phyloP scores from a whole-genome alignment of 30 jellyfish, hydroid and myxozoan genomes.

The Aurelia aurita complex sp. Pacific region DNA sequence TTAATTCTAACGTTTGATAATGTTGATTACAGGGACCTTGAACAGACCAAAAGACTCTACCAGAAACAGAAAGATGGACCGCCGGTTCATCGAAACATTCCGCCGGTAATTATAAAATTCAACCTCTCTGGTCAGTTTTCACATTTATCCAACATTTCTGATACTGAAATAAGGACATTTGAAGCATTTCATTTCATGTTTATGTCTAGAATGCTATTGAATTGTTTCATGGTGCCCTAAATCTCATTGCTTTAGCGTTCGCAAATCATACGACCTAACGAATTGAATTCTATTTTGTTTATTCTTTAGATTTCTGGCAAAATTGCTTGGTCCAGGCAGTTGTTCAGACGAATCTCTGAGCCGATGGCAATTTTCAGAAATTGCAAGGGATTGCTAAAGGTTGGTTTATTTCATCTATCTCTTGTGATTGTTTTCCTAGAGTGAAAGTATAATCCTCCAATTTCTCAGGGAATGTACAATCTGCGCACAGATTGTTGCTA shows the following conservation, averaged over 20 bases:
- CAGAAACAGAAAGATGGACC: constrained; percentile 89
- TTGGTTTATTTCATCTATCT: not conserved
- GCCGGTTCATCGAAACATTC: constrained; percentile 83
- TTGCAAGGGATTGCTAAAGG: constrained; percentile 72
- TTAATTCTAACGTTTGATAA: not conserved
- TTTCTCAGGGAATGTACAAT: too few relatives aligned
- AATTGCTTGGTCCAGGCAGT: constrained; percentile 92
- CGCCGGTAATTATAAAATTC: constrained; percentile 64
- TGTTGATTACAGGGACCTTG: constrained; percentile 52
- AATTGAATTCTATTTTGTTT: not conserved
- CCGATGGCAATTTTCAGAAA: constrained; percentile 77
- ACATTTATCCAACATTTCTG: too few relatives aligned
- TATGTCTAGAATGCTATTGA: too few relatives aligned
- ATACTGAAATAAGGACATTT: too few relatives aligned
- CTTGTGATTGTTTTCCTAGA: too few relatives aligned
- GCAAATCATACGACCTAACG: too few relatives aligned
- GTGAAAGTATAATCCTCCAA: too few relatives aligned
- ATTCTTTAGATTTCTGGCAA: constrained; percentile 52
- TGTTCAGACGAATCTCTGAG: constrained; percentile 74
- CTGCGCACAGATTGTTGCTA: not conserved
- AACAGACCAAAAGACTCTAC: constrained; percentile 68
- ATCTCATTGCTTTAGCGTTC: too few relatives aligned
- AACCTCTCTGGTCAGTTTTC: not conserved
- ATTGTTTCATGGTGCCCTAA: too few relatives aligned
- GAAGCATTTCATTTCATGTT: too few relatives aligned